phyloP scores from a whole-genome alignment of 2,888 invertebrate species.

The Platycheirus rosarum region DNA sequence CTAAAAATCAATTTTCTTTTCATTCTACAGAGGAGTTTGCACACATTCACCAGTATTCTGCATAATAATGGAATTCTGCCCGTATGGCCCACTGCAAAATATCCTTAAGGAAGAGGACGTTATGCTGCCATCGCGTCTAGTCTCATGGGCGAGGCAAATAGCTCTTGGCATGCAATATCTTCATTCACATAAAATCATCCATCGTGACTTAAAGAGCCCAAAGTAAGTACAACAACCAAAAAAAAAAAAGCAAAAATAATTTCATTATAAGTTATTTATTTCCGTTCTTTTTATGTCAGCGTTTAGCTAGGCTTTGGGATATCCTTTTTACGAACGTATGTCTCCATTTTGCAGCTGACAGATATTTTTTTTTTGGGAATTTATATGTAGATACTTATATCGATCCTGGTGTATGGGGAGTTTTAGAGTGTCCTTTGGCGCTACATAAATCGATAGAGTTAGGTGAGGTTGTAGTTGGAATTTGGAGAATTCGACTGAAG shows the following conservation, averaged over 20 bases:
- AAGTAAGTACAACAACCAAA: conserved; percentile 96
- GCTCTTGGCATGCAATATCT: conserved; percentile 98
- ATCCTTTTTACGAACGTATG: conserved; percentile 1
- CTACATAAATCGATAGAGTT: neutral
- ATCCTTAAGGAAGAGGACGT: conserved; percentile 92
- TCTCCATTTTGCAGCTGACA: conserved; percentile 22
- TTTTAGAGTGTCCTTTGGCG: conserved; percentile 3
- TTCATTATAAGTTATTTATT: conserved; percentile 15
- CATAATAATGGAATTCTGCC: conserved; percentile 99
- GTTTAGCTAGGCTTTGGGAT: neutral
- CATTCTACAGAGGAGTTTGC: conserved; percentile 90
- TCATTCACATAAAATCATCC: conserved; percentile 97
- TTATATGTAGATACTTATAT: neutral
- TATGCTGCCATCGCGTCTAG: conserved; percentile 92
- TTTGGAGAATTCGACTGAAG: neutral
- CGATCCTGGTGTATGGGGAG: neutral
- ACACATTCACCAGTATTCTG: conserved; percentile 95
- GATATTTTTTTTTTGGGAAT: conserved; percentile 3
- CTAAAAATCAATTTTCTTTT: neutral
- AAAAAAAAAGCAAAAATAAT: too few relatives aligned
- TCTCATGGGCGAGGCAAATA: conserved; percentile 97
- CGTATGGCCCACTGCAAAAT: conserved; percentile 96
- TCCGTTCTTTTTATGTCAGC: conserved; percentile 7
- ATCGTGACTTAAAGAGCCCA: conserved; percentile 98
- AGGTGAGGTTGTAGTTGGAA: neutral